Evolutionary conservation across 2,113 vertebrate genomes (phyloP).

Genomic region (Heliornis fulica): DNA sequence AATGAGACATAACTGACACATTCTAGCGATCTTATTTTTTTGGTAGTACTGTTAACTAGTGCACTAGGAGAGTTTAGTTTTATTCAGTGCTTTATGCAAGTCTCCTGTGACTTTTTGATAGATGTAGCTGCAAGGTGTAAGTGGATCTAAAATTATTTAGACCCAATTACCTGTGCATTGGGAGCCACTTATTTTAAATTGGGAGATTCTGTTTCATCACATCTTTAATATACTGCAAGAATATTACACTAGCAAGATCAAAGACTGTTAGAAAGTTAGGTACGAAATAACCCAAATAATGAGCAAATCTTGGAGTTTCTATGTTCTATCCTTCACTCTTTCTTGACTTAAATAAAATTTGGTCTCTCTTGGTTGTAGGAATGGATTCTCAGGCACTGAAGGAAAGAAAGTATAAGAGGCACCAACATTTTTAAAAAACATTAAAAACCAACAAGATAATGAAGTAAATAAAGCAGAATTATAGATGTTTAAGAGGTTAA

Average conservation of each 20-base stretch:
- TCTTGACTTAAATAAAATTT: background rate
- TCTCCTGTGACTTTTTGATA: background rate
- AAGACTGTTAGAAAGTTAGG: slow-evolving; percentile 5
- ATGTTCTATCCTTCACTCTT: background rate
- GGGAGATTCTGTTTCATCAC: slow-evolving; percentile 51
- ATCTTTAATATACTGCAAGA: background rate
- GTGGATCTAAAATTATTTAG: slow-evolving; percentile 48
- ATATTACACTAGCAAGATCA: slow-evolving; percentile 12
- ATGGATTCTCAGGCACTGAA: background rate
- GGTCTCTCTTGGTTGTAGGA: background rate
- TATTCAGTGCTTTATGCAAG: background rate
- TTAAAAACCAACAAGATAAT: background rate
- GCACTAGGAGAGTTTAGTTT: background rate
- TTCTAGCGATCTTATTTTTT: background rate
- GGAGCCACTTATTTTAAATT: slow-evolving; percentile 34
- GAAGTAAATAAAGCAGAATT: background rate
- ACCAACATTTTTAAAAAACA: background rate
- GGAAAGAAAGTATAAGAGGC: background rate
- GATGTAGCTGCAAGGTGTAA: slow-evolving; percentile 18
- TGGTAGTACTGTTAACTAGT: background rate
- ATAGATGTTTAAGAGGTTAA: background rate
- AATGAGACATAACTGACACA: background rate
- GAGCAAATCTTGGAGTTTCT: background rate
- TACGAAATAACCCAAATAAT: background rate
- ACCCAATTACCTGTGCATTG: slow-evolving; percentile 14